Percentiles rank a stretch among this genome's conserved stretches.
phyloP scores from a whole-genome alignment of 1,140 invertebrate species.

The Lasaia peninsularis region DNA sequence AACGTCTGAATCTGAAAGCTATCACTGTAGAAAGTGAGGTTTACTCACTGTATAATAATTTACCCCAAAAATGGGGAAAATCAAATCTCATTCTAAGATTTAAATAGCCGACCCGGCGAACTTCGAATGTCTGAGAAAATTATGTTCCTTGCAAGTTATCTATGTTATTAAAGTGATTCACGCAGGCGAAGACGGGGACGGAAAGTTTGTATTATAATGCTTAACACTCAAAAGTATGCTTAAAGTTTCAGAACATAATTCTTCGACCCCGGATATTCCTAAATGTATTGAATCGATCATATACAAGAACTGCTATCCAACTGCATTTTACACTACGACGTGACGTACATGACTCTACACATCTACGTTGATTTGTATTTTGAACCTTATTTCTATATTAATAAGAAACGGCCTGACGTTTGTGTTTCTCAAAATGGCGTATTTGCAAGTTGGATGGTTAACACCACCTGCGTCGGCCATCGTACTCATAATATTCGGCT shows the following conservation, averaged over 20 bases:
- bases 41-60: no score
- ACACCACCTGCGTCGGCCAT: conserved; percentile 70
- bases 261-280: conserved; percentile 11
- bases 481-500: conserved; percentile 78
- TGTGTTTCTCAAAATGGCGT: conserved; percentile 24
- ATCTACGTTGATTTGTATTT: conserved; percentile 14
- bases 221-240: neutral
- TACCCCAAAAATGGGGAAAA: no score
- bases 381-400: neutral
- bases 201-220: no score
- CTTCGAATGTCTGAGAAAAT: no score
- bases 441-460: conserved; percentile 69
- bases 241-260: conserved; percentile 11
- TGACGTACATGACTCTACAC: conserved; percentile 49
- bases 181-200: no score
- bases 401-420: conserved; percentile 19
- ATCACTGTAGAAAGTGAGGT: neutral
- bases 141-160: no score
- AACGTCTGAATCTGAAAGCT: neutral
- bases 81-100: no score
- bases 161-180: no score
- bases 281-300: conserved; percentile 25
- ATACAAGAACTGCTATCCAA: conserved; percentile 25
- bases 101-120: no score
- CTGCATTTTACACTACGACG: conserved; percentile 39